Conservation (phyloP, 2,888 invertebrate species). For the Nebria brevicollis region DNA sequence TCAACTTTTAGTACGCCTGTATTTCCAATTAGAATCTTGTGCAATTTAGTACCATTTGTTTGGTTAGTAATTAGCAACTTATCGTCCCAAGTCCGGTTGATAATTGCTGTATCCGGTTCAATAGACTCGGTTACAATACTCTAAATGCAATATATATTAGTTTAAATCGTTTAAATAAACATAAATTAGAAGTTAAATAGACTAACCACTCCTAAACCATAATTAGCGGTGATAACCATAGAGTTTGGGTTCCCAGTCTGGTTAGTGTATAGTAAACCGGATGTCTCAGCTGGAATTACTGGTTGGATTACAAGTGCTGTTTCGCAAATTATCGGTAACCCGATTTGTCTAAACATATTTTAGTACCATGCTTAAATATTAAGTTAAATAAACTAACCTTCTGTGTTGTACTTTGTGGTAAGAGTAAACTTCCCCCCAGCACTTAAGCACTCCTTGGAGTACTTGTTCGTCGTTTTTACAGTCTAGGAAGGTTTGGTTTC, state of each 20-base stretch:
- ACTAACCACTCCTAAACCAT: constrained; percentile 82
- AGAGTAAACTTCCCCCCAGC: constrained; percentile 86
- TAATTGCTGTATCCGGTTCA: constrained; percentile 79
- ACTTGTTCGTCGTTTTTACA: constrained; percentile 68
- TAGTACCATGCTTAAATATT: neutral
- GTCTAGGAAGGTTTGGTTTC: constrained; percentile 80
- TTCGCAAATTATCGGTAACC: constrained; percentile 72
- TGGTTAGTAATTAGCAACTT: constrained; percentile 63
- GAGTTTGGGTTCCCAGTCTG: constrained; percentile 76
- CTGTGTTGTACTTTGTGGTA: constrained; percentile 82
- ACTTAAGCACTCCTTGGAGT: constrained; percentile 70
- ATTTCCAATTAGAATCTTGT: constrained; percentile 48
- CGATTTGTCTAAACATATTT: constrained; percentile 70
- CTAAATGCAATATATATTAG: constrained; percentile 53
- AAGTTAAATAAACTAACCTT: constrained; percentile 63
- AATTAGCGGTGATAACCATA: constrained; percentile 81
- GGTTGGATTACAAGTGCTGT: constrained; percentile 86
- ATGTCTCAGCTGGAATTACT: constrained; percentile 76
- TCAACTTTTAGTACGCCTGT: constrained; percentile 64
- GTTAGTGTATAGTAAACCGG: constrained; percentile 85
- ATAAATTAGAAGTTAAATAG: neutral
- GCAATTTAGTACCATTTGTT: constrained; percentile 67
- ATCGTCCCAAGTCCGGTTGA: constrained; percentile 66
- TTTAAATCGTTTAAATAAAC: too few species aligned
- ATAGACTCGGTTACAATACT: constrained; percentile 81